Evolutionary conservation across 2,797 vertebrate species (phyloP).

Genomic region (Ambastaia sidthimunki): DNA sequence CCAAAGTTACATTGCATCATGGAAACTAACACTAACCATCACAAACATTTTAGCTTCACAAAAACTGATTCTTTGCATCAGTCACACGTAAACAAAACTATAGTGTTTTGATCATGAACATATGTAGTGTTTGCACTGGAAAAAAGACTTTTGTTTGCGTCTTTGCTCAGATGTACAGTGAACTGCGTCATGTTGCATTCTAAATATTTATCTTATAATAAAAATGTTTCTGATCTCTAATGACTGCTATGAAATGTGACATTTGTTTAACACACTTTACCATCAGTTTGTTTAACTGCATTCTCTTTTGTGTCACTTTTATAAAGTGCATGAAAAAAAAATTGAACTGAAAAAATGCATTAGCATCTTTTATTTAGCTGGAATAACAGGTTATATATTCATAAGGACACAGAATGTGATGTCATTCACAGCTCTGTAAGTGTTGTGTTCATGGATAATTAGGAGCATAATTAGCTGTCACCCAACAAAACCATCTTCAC

Average conservation of each 20-base stretch:
- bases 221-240: slow-evolving; percentile 8
- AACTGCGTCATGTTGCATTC: slow-evolving; percentile 47
- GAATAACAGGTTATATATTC: slow-evolving; percentile 21
- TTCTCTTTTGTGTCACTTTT: neutral
- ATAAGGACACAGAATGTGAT: neutral
- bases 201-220: slow-evolving; percentile 19
- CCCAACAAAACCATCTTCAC: slow-evolving; percentile 24
- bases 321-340: slow-evolving; percentile 8
- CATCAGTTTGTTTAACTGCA: too few species aligned
- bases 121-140: slow-evolving; percentile 8
- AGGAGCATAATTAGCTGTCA: slow-evolving; percentile 41
- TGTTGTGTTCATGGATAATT: slow-evolving; percentile 38
- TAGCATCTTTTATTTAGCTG: neutral
- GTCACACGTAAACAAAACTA: too few species aligned
- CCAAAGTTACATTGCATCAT: slow-evolving; percentile 18
- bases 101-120: neutral
- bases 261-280: too few species aligned
- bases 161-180: slow-evolving; percentile 22
- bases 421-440: slow-evolving; percentile 30
- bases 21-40: neutral
- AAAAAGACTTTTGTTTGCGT: neutral
- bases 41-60: slow-evolving; percentile 17
- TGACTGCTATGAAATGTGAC: slow-evolving; percentile 12
- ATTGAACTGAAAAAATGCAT: too few species aligned
- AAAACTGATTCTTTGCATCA: too few species aligned